Evolutionary conservation across 2,888 invertebrate species (phyloP), one percentile per base, ranked within the genome.

Genomic region (Platerodrilus igneus): DNA sequence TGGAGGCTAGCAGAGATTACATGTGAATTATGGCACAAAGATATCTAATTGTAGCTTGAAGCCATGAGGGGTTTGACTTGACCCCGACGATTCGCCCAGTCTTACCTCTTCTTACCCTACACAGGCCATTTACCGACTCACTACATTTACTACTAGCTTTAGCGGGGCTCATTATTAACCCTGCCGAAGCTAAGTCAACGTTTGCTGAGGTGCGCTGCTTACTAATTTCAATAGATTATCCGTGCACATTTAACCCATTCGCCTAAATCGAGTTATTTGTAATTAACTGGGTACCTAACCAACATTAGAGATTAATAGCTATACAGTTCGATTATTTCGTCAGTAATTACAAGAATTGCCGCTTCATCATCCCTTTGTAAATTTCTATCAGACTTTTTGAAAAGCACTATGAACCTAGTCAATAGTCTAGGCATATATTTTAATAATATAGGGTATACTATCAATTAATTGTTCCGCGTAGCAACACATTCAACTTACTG

Each of bases 21-120:
- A 70, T 73, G 71, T 77, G 77, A 78, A 77, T 71, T 71, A 71
- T 71, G 66, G 69, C 67, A 64, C 67, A 67, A 69, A 71, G 71
- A 71, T 71, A 71, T 70, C 70, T 71, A 71, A 71, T 71, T 70
- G 70, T 68, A 65, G 67, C 59, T 64, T 55, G 47, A 52, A 62
- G 58, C 56, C 55, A 45, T 51, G 50, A 40, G 53, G 59, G 61
- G 52, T 56, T 58, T 56, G 61, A 64, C 66, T 65, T 63, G 65
- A 64, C 66, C 61, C 40, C 34, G 35, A 38, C 38, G n/a, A n/a
- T n/a, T 50, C 41, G 36, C 47, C 41, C 36, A 33, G 50, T 51
- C 46, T 47, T 48, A 47, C 45, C 34, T 50, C 49, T 44, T 45
- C 56, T 52, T 56, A 48, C 50, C 56, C 58, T 62, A 63, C 58